These are phyloP conservation scores for Hanleya hanleyi DNA, from an alignment of 2,888 invertebrate genomes.

Conservation along the genomic window DNA sequence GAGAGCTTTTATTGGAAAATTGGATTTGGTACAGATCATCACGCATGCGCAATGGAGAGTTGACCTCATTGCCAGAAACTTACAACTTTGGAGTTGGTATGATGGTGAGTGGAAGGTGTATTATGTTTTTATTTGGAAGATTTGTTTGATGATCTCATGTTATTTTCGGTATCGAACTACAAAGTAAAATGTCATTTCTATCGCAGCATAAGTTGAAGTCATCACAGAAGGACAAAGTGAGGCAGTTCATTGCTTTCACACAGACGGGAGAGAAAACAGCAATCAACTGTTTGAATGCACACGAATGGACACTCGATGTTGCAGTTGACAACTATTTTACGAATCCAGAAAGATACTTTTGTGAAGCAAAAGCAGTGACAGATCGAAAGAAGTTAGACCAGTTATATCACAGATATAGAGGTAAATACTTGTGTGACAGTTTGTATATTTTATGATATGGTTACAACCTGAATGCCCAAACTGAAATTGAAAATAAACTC, in stretches of 20 bases:
- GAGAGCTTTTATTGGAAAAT: not conserved
- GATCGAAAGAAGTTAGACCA: slow-evolving; percentile 93
- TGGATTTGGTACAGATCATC: not conserved
- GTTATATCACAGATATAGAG: slow-evolving; percentile 87
- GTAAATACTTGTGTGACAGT: too few relatives aligned
- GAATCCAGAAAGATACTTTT: slow-evolving; percentile 89
- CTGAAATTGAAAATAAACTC: too few relatives aligned
- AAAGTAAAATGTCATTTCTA: slow-evolving; percentile 6
- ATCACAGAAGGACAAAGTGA: slow-evolving; percentile 93
- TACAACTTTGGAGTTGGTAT: too few relatives aligned
- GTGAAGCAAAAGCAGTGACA: slow-evolving; percentile 75
- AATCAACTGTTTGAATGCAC: slow-evolving; percentile 93
- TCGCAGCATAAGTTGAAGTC: slow-evolving; percentile 71
- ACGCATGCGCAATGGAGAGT: not conserved
- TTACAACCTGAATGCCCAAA: too few relatives aligned
- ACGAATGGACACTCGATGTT: slow-evolving; percentile 98
- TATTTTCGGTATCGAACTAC: too few relatives aligned
- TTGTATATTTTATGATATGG: too few relatives aligned
- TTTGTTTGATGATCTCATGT: too few relatives aligned
- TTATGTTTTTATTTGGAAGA: too few relatives aligned
- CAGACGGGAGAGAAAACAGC: slow-evolving; percentile 97
- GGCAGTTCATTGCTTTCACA: slow-evolving; percentile 96
- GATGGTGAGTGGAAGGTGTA: too few relatives aligned
- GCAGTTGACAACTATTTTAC: slow-evolving; percentile 98
- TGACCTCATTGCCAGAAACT: too few relatives aligned